Evolutionary conservation across 2,113 vertebrate species (phyloP), one percentile per base, ranked within the genome.

Genomic region (Echinops telfairi): DNA sequence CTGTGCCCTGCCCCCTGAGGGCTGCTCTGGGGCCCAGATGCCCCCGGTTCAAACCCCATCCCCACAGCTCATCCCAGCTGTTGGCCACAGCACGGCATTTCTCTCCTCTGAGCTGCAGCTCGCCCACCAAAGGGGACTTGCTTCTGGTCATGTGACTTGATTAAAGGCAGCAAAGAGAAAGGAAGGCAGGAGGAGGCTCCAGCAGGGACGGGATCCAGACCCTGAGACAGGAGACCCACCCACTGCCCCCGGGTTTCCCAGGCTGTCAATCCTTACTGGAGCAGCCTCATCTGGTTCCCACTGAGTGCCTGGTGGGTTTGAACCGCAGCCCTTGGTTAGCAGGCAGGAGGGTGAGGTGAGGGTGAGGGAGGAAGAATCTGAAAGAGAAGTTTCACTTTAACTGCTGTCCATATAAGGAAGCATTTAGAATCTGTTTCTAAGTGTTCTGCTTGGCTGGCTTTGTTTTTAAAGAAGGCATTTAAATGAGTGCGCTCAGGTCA

Each of bases 381-480:
- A 89, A 80, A 87, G 31, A 79, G n/a, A 95, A 83, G 7, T 77
- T 87, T 53, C 12, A 53, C 47, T 53, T 40, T 36, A 83, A 38
- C 20, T 87, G 36, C 64, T 93, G 40, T 47, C 27, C 43, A 53
- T 4, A 53, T 19, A 43, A 79, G 27, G 43, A 53, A 79, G 77
- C 29, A 53, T 79, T 53, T 47, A 12, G 27, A 77, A 77, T 15
- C 77, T 17, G 25, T 47, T 47, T 10, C 6, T 27, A 78, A 17
- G 25, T 40, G 5, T 58, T 84, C 89, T 71, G 7, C 73, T 94
- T 77, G 40, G 11, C 88, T 77, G 29, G 80, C 88, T 43, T 53
- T 85, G 85, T 86, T 62, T 23, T 83, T 81, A 92, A 94, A 75
- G 6, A 68, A 76, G 75, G 22, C 88, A 60, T 89, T 94, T 94